phyloP scores from a whole-genome alignment of 2,113 vertebrate species.

The Otis tarda region DNA sequence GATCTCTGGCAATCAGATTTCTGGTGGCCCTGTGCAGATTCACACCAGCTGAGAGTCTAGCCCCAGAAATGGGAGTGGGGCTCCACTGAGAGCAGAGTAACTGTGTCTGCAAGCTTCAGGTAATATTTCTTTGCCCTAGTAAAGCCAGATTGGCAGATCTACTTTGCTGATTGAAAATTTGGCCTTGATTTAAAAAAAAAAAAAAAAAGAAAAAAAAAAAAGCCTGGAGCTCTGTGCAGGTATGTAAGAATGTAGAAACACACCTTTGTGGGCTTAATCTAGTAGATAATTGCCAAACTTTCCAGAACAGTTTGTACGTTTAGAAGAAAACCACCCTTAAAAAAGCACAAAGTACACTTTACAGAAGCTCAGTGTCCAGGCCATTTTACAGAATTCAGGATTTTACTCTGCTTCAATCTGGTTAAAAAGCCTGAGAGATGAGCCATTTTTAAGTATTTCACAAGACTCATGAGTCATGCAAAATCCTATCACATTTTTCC shows the following conservation, averaged over 20 bases:
- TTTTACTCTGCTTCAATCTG: background rate
- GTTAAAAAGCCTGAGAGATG: background rate
- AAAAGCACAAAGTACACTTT: background rate
- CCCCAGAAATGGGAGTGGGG: background rate
- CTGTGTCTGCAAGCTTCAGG: background rate
- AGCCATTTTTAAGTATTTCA: conserved; percentile 34
- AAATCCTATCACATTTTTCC: background rate
- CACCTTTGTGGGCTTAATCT: background rate
- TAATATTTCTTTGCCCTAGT: background rate
- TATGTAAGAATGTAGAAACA: background rate
- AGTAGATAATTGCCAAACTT: background rate
- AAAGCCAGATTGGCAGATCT: background rate
- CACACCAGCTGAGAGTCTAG: background rate
- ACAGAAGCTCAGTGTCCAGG: background rate
- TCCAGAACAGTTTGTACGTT: background rate
- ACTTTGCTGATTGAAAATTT: background rate
- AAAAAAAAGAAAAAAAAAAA: background rate
- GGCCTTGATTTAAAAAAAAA: background rate
- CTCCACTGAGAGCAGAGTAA: background rate
- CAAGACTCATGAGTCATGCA: background rate
- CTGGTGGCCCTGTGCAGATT: background rate
- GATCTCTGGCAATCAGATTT: background rate
- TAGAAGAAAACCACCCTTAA: background rate
- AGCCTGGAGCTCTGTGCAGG: background rate
- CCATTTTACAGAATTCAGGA: background rate